Evolutionary conservation across 2,888 invertebrate species (phyloP), one percentile per base, ranked within the genome.

Genomic region (Lithosia quadra): DNA sequence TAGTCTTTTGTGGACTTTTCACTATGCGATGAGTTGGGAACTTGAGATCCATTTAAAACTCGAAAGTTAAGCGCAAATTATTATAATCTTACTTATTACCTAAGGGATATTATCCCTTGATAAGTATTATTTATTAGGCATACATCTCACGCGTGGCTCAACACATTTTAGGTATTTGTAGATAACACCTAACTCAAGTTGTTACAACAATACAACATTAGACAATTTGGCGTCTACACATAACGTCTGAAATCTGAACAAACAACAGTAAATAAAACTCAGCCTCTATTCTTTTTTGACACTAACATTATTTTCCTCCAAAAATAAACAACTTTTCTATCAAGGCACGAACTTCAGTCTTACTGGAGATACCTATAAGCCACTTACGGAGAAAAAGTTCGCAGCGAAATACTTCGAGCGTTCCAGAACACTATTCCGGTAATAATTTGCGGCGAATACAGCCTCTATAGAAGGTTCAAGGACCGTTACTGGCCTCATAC

Each of bases 401-500:
- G 10, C 13, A 15, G 28, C 53, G 15, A 53, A 63, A 15, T 34
- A 58, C 49, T 21, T 24, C 24, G 58, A 53, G 53, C 58, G n/a
- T 9, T 58, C 28, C 15, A 58, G 49, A 58, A 55, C 55, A 24
- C 22, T 67, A 53, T 63, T 63, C 56, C 49, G n/a, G 56, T 59
- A 61, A 62, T 73, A 73, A 78, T 71, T 73, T 76, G 72, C 77
- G 28, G 63, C 39, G 24, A 55, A 58, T 49, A 53, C 55, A 55
- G 59, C 72, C 70, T 74, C 65, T 74, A 72, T 70, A 57, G 62
- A 73, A 78, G 80, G 89, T 87, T 88, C 88, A 88, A 86, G 82
- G 87, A 86, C 88, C 89, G 82, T 79, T 76, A 79, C 75, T 79
- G 77, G 78, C 79, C 80, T 67, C 77, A 79, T 84, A 88, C 88